These are phyloP conservation scores for Galendromus occidentalis DNA, from an alignment of 1,140 invertebrate genomes.

Conservation along the genomic window DNA sequence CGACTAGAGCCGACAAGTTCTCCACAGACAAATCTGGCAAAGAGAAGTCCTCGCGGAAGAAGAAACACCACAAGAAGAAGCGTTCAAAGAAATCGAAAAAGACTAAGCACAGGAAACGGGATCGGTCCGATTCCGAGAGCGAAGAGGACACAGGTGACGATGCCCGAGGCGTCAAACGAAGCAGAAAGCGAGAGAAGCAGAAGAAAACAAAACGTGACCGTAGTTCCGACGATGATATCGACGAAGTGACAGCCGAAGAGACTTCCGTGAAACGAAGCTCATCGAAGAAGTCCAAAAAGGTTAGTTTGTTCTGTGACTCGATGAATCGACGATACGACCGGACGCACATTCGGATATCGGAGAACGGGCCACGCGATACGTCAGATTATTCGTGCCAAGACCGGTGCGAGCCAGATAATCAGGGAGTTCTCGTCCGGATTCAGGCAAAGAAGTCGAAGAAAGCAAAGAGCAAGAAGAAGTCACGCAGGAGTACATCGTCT, in stretches of 20 bases:
- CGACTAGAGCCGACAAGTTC: slow-evolving; percentile 17
- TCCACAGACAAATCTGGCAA: slow-evolving; percentile 14
- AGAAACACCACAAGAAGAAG: slow-evolving; percentile 16
- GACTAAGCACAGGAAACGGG: slow-evolving; percentile 20
- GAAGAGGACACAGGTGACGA: slow-evolving; percentile 8
- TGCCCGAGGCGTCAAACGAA: slow-evolving; percentile 1
- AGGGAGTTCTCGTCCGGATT: neutral
- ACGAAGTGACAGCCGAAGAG: neutral
- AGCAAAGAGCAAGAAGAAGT: neutral
- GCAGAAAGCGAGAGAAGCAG: slow-evolving; percentile 21
- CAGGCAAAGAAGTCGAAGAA: slow-evolving; percentile 1
- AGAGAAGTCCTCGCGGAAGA: slow-evolving; percentile 21
- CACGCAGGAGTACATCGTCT: neutral
- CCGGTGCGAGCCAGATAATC: neutral
- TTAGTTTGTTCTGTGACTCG: neutral
- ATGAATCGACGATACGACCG: neutral
- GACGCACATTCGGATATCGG: too few relatives aligned
- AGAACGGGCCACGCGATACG: too few relatives aligned
- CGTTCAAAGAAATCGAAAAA: slow-evolving; percentile 21
- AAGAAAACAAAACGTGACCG: slow-evolving; percentile 17
- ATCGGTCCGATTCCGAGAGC: slow-evolving; percentile 22
- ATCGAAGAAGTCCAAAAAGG: neutral
- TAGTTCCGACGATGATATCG: neutral
- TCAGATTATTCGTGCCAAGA: neutral
- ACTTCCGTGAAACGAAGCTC: neutral